Conservation (phyloP, 2,888 invertebrate genomes). For the Drosophila anceps region DNA sequence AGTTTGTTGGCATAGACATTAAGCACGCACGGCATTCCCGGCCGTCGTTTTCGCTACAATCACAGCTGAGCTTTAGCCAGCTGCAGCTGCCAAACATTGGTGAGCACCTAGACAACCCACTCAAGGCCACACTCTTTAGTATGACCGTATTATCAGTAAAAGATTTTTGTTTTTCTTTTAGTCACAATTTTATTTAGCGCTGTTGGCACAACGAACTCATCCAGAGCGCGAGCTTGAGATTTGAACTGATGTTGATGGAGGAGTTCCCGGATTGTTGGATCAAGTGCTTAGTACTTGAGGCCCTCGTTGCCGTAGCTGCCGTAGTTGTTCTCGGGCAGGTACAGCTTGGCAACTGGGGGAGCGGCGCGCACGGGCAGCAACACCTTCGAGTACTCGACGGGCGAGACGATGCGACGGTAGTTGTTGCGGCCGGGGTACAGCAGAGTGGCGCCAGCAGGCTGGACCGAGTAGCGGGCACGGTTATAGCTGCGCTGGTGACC, state of each 20-base stretch:
- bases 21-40: slow-evolving; percentile 36
- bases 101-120: background rate
- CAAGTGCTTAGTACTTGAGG: slow-evolving; percentile 40
- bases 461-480: slow-evolving; percentile 55
- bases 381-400: slow-evolving; percentile 74
- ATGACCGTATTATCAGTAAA: slow-evolving; percentile 17
- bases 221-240: slow-evolving; percentile 13
- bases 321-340: slow-evolving; percentile 63
- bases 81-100: slow-evolving; percentile 51
- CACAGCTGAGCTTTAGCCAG: slow-evolving; percentile 17
- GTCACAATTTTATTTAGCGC: slow-evolving; percentile 39
- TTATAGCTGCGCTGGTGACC: slow-evolving; percentile 17
- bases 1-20: slow-evolving; percentile 5
- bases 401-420: slow-evolving; percentile 71
- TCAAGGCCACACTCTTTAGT: slow-evolving; percentile 11
- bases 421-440: slow-evolving; percentile 74
- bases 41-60: slow-evolving; percentile 27
- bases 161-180: slow-evolving; percentile 1
- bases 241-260: background rate
- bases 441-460: slow-evolving; percentile 69
- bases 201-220: slow-evolving; percentile 31
- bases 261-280: background rate
- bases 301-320: slow-evolving; percentile 32
- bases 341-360: slow-evolving; percentile 79
- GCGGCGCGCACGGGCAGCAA: slow-evolving; percentile 71